phyloP scores from a whole-genome alignment of 2,888 invertebrate species.

The Craniophora ligustri region DNA sequence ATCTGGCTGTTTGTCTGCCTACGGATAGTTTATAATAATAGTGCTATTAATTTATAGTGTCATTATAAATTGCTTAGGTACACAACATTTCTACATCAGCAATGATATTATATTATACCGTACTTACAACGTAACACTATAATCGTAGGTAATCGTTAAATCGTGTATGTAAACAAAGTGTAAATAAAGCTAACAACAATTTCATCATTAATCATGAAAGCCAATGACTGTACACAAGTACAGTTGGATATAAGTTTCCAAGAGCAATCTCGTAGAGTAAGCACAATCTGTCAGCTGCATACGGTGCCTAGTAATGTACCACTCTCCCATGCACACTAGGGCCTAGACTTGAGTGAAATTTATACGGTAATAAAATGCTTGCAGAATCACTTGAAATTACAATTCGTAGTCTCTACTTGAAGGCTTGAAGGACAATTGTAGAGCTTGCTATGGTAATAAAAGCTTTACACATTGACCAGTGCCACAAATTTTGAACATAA shows the following conservation, averaged over 20 bases:
- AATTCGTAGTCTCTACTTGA: constrained; percentile 28
- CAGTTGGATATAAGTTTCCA: neutral
- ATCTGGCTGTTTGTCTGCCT: no score
- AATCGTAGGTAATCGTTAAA: no score
- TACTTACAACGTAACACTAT: no score
- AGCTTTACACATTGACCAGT: no score
- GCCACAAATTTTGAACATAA: no score
- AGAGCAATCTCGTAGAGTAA: neutral
- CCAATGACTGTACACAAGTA: neutral
- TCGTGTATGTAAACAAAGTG: no score
- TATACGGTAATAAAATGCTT: constrained; percentile 25
- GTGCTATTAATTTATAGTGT: no score
- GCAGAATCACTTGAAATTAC: constrained; percentile 27
- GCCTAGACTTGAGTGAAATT: constrained; percentile 22
- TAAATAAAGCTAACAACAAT: neutral
- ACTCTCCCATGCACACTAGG: constrained; percentile 4
- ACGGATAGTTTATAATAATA: no score
- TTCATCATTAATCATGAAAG: neutral
- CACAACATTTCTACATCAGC: no score
- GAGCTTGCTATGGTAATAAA: neutral
- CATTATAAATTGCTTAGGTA: no score
- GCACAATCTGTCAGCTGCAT: constrained; percentile 21
- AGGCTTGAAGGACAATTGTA: constrained; percentile 7
- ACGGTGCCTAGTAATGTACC: constrained; percentile 3
- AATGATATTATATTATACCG: no score